These are phyloP conservation scores for Centropyge bicolor DNA, from an alignment of 2,797 vertebrate genomes.

Conservation along the genomic window DNA sequence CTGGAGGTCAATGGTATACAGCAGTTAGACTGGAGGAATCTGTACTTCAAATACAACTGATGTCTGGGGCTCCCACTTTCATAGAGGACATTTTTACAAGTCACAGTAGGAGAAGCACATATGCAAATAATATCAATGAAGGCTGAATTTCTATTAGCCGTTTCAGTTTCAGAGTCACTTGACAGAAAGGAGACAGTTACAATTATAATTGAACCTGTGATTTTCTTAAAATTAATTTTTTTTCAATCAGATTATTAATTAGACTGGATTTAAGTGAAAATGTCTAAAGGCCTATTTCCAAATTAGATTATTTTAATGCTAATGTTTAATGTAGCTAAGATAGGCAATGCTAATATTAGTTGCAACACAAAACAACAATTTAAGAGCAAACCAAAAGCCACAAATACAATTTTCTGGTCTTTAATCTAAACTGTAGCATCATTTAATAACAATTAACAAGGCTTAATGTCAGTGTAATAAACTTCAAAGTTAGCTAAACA, in stretches of 20 bases:
- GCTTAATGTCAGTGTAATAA: neutral
- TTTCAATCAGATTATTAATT: too few relatives aligned
- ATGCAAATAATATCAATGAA: neutral
- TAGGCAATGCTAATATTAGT: neutral
- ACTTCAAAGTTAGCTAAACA: neutral
- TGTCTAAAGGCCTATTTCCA: too few relatives aligned
- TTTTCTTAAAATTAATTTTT: too few relatives aligned
- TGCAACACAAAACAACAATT: neutral
- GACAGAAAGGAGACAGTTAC: too few relatives aligned
- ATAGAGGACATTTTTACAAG: neutral
- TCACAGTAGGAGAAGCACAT: neutral
- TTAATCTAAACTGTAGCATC: neutral
- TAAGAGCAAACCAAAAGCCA: neutral
- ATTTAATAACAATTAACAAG: neutral
- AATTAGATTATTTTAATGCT: too few relatives aligned
- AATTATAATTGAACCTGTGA: too few relatives aligned
- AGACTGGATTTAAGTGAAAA: too few relatives aligned
- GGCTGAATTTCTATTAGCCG: neutral
- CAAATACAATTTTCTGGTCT: neutral
- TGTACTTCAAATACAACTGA: neutral
- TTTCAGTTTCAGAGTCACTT: too few relatives aligned
- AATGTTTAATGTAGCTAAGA: neutral
- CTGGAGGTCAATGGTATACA: conserved; percentile 48
- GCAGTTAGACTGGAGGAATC: neutral
- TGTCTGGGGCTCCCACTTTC: neutral